Evolutionary conservation across 2,888 invertebrate species (phyloP).

Genomic region (Podotricha telesiphe): DNA sequence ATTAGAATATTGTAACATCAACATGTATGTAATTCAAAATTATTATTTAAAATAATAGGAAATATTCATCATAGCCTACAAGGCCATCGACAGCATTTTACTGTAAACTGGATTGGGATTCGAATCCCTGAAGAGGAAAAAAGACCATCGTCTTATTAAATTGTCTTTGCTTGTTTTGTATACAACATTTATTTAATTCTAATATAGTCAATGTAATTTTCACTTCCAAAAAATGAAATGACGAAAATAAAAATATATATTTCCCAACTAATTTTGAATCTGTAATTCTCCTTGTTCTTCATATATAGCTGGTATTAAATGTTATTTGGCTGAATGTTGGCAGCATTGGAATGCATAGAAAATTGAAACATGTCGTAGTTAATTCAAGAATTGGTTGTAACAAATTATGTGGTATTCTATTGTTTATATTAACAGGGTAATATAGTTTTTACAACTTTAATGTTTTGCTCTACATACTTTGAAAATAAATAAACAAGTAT

Average conservation of each 20-base stretch:
- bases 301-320: background rate
- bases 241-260: too few species aligned
- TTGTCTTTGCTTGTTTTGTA: too few species aligned
- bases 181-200: too few species aligned
- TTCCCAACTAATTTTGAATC: background rate
- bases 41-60: background rate
- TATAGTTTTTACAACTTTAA: background rate
- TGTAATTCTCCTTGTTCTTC: background rate
- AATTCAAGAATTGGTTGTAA: conserved; percentile 5
- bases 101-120: too few species aligned
- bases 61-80: too few species aligned
- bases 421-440: background rate
- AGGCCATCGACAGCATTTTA: too few species aligned
- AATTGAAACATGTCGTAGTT: conserved; percentile 6
- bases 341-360: conserved; percentile 8
- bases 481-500: too few species aligned
- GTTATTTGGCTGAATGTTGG: background rate
- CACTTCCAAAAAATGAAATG: too few species aligned
- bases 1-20: conserved; percentile 5
- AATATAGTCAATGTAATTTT: too few species aligned
- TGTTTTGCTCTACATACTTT: background rate
- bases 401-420: conserved; percentile 1
- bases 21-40: background rate
- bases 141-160: too few species aligned
- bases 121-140: too few species aligned